These are phyloP conservation scores for Lamellibrachia columna DNA, from an alignment of 2,888 invertebrate species.

Conservation along the genomic window DNA sequence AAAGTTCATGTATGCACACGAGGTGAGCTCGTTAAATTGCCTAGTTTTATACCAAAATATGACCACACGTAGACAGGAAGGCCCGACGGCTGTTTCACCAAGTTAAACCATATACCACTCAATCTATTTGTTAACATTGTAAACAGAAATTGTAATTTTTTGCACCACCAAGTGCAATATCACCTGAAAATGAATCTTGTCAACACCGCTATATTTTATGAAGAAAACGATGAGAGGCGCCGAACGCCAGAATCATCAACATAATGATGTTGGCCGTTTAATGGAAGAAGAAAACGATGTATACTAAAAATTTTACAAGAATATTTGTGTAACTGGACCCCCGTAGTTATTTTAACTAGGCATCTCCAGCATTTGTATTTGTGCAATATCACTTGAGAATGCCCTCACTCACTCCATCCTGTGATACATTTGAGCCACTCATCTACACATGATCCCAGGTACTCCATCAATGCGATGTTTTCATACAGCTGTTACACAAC, in stretches of 20 bases:
- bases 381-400: background rate
- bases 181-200: background rate
- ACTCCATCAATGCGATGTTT: background rate
- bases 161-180: background rate
- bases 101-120: background rate
- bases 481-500: background rate
- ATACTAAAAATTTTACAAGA: background rate
- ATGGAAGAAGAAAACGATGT: background rate
- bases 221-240: background rate
- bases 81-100: background rate
- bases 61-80: background rate
- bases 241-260: too few species aligned
- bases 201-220: background rate
- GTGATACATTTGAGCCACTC: constrained; percentile 9
- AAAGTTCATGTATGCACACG: background rate
- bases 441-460: background rate
- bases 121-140: background rate
- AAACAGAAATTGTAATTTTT: background rate
- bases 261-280: too few species aligned
- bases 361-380: background rate
- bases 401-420: background rate
- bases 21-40: background rate
- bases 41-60: background rate
- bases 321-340: background rate
- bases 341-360: background rate